Base-by-base conservation (phyloP, 2,888 invertebrate genomes). In the Morpho deidamia region DNA sequence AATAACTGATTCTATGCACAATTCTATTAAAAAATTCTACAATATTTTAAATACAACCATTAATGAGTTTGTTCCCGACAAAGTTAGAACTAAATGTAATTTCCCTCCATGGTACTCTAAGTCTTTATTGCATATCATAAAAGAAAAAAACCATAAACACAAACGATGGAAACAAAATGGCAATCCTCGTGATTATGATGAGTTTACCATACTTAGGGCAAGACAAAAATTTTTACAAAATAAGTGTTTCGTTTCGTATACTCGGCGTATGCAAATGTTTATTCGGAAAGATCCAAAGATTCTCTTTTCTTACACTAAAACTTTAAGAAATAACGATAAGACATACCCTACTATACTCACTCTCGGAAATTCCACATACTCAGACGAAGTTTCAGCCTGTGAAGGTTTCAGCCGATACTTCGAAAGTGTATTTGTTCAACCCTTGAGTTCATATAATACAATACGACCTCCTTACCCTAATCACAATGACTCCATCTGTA, bases 371-470 rank as follows among this genome's bases (percentile, higher is more conserved):
- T n/a, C n/a, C n/a, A n/a, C n/a, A n/a, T n/a, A n/a, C n/a, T n/a
- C n/a, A n/a, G n/a, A 47, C 23, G 48, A 43, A n/a, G 9, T 33
- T 8, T 11, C 32, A 7, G 39, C 11, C 3, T 53, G 53, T 11
- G n/a, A 37, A 9, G 47, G 43, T 2, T 53, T 53, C 37, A 48
- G 43, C 11, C 32, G 48, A 38, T 47, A 38, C 9, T 53, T 53
- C 34, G 47, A 53, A n/a, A 46, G 42, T 37, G 47, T 53, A 11
- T 53, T 42, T 33, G 38, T n/a, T 10, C 14, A 41, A 32, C 53
- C 53, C 0, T 37, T 11, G 8, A n/a, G 33, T 12, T 32, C 37
- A 11, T 41, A 52, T 12, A 14, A 47, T 11, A n/a, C 8, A 9
- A 3, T 23, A 11, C 9, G 7, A 1, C 12, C 32, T n/a, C 32